A percentile compares a stretch with the other conserved stretches of the same genome.
Conservation (phyloP, 2,888 invertebrate genomes). For the Lasioglossum zephyrum region DNA sequence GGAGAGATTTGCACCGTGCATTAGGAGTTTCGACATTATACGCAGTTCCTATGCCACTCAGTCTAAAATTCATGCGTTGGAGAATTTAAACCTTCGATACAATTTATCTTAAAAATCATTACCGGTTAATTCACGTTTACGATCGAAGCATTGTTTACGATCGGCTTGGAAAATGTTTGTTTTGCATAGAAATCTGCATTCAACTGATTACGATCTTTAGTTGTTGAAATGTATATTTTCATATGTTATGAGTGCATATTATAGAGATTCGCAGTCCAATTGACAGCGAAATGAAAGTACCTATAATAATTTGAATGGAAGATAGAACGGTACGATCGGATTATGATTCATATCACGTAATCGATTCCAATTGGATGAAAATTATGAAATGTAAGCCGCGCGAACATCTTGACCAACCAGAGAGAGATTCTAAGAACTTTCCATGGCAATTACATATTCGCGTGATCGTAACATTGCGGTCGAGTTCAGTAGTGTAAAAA, state of each 20-base stretch:
- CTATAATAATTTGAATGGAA: neutral
- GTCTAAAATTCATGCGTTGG: neutral
- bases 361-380: neutral
- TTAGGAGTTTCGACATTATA: constrained; percentile 13
- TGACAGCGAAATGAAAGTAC: neutral
- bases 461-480: neutral
- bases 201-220: neutral
- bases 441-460: neutral
- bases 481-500: neutral
- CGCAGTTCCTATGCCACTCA: neutral
- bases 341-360: neutral
- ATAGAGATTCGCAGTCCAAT: no score
- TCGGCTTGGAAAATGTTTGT: neutral
- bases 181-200: neutral
- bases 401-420: neutral
- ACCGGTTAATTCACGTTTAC: neutral
- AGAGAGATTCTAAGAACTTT: neutral
- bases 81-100: neutral
- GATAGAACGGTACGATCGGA: neutral
- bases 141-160: no score
- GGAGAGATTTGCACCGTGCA: constrained; percentile 16
- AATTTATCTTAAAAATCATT: neutral
- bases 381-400: neutral
- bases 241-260: neutral
- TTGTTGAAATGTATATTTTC: neutral